A percentile compares a stretch with the other conserved stretches of the same genome.
Evolutionary conservation across 2,113 vertebrate species (phyloP).

Genomic region (Pelodiscus sinensis): DNA sequence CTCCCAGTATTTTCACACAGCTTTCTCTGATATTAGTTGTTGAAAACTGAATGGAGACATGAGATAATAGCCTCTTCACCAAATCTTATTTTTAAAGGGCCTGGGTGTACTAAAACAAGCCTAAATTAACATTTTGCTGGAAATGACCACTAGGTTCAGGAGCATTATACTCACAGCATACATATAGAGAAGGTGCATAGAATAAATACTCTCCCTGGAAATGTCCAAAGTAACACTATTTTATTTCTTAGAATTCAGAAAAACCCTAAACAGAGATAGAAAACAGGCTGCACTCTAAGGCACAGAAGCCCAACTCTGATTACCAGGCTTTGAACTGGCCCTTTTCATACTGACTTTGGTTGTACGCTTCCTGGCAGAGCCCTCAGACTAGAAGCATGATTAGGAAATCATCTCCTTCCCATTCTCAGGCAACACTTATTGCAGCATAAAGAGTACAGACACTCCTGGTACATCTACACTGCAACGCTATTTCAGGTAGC

Average conservation of each 20-base stretch:
- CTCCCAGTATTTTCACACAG: not conserved
- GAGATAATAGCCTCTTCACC: not conserved
- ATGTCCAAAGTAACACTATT: not conserved
- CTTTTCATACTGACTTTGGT: not conserved
- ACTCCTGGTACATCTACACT: no score
- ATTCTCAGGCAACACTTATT: not conserved
- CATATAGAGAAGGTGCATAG: not conserved
- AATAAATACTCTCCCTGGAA: not conserved
- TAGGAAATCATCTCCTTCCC: not conserved
- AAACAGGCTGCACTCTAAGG: not conserved
- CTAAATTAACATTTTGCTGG: not conserved
- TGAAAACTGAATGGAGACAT: not conserved
- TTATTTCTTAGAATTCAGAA: not conserved
- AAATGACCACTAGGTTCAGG: not conserved
- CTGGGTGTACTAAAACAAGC: not conserved
- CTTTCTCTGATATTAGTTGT: not conserved
- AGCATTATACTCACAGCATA: not conserved
- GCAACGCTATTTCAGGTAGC: no score
- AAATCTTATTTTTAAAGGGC: not conserved
- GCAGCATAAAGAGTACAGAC: not conserved
- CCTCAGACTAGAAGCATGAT: not conserved
- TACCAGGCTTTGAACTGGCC: not conserved
- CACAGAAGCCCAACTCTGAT: not conserved
- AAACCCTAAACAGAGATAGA: not conserved
- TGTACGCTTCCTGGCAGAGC: not conserved